Evolutionary conservation across 2,888 invertebrate species (phyloP), one percentile per base, ranked within the genome.

Genomic region (Eumerus sabulonum): DNA sequence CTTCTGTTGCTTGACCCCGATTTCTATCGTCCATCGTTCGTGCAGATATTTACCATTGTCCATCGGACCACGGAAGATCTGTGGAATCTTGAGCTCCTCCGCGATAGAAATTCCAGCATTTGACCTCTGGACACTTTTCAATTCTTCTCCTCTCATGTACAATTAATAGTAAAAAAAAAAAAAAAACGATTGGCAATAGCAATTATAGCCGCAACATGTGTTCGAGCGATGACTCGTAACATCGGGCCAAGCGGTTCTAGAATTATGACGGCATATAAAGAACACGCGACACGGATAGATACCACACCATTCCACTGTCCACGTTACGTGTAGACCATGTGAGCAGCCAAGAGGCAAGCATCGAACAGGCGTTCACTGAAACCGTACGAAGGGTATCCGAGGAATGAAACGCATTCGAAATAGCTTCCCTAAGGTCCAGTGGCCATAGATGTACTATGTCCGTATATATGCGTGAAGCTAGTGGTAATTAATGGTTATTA

Each of bases 241-340:
- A 70, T 68, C 54, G 74, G 74, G 59, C 38, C 74, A 38, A 47
- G 35, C 67, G 62, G 68, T 59, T 57, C 59, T n/a, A 45, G 64
- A 79, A 74, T 79, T 79, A 79, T 79, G 74, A 79, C 68, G 50
- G 63, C 44, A 68, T 74, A 74, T 79, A 79, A 79, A 70, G 68
- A 79, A 79, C 74, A 79, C 79, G 79, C 74, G 79, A 79, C 79
- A 73, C 63, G 77, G 59, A 63, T 38, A 53, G 13, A 44, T 14
- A 44, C 17, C 27, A 35, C 7, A 11, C 27, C 9, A 13, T 17
- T 17, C 16, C 13, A 11, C 9, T 36, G 9, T 36, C 36, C 45
- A 19, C 9, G 19, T 9, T 27, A 16, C 16, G n/a, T 36, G 18
- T 16, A 47, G 17, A 18, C 36, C 68, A 54, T 13, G 53, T 53